These are phyloP conservation scores for Ciona savignyi DNA, from an alignment of 23 tunicate species.

Conservation along the genomic window DNA sequence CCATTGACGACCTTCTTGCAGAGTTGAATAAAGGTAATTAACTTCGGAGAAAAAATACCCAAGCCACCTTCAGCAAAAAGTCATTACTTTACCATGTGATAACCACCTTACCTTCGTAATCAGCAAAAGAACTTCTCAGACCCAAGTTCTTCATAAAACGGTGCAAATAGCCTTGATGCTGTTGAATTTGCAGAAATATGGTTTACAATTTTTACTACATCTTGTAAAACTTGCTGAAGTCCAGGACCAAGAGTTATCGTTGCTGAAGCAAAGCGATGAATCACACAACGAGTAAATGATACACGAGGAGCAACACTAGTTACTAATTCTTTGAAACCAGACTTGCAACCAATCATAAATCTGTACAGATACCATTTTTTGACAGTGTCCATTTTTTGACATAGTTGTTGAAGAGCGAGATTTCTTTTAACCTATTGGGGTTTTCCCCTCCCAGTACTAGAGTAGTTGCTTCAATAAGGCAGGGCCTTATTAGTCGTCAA, in stretches of 20 bases:
- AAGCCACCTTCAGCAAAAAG: no score
- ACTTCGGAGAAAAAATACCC: slow-evolving; percentile 11
- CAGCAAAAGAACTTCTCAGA: no score
- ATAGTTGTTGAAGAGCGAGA: no score
- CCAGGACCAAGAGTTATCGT: slow-evolving; percentile 35
- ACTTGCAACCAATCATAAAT: no score
- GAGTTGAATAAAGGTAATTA: slow-evolving; percentile 15
- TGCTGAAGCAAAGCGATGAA: slow-evolving; percentile 25
- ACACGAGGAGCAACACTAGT: slow-evolving; percentile 17
- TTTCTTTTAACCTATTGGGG: no score
- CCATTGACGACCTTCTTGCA: slow-evolving; percentile 21
- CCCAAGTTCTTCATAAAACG: slow-evolving; percentile 31
- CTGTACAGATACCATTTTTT: no score
- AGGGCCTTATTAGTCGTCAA: no score
- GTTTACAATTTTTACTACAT: slow-evolving; percentile 25
- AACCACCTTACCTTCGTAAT: no score
- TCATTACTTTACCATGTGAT: no score
- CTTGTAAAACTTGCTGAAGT: slow-evolving; percentile 25
- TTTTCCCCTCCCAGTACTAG: no score
- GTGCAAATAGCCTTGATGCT: slow-evolving; percentile 29
- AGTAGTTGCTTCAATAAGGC: no score
- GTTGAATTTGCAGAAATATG: slow-evolving; percentile 33
- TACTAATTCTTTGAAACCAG: background rate
- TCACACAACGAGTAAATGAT: slow-evolving; percentile 23
- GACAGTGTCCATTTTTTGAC: no score